Base-by-base conservation (phyloP, 2,888 invertebrate species). In the Drosophila nr. perissopoda region DNA sequence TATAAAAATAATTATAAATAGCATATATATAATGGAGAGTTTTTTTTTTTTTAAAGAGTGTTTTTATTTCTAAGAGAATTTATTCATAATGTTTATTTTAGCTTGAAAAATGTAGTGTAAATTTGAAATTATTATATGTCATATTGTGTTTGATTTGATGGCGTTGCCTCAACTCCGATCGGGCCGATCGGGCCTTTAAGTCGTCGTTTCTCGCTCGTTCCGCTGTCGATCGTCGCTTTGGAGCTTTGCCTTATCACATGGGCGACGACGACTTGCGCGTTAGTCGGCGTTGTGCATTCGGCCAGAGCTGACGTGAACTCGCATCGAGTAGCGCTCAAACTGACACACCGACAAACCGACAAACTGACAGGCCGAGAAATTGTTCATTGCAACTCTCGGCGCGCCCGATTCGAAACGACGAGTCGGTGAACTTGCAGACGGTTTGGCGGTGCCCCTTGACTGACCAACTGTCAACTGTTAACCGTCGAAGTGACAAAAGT, bases 211-310 rank as follows among this genome's bases (percentile, higher is more conserved):
- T 33, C 56, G 46, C 68, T 49, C 54, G 83, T 71, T 74, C 70
- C 56, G 46, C 33, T 42, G 70, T 52, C 65, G 38, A 58, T 33
- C 54, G 69, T 34, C 27, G 57, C 56, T 18, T 36, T 34, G 36
- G 21, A 60, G 70, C 80, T 72, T 57, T 62, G 53, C 72, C 76
- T 80, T 69, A 80, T 76, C 80, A 61, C 52, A 61, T 65, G 63
- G 65, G 51, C 51, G 53, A 57, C 63, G 74, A 38, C 25, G 36
- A 46, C 7, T 46, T 25, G 63, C 51, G 82, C 79, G 31, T 79
- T 63, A 88, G 90, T 86, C 90, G 74, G 87, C 83, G 76, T 83
- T 88, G 75, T 58, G 84, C 89, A 82, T 85, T 85, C 83, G 83
- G 81, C 75, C 75, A 80, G 81, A 85, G 86, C 86, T 78, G 81